Percentiles rank a stretch among this genome's conserved stretches.
Conservation (phyloP, 2,888 invertebrate genomes). For the Drosophila helvetica region DNA sequence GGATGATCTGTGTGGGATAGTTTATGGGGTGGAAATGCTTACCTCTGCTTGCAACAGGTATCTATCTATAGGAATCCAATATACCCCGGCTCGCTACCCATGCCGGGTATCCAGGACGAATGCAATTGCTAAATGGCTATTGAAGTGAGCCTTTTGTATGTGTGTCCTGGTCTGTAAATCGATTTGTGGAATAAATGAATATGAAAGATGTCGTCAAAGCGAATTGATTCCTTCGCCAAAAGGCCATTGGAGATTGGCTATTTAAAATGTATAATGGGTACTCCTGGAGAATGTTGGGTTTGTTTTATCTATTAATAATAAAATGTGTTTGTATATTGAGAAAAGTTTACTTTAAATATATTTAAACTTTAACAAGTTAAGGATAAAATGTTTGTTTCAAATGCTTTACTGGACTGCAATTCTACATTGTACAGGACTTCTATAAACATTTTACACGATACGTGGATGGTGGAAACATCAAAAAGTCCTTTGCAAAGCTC, state of each 20-base stretch:
- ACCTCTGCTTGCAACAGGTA: background rate
- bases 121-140: constrained; percentile 31
- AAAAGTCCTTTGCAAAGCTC: background rate
- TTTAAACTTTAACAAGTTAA: too few relatives aligned
- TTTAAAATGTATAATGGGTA: background rate
- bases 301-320: background rate
- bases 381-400: background rate
- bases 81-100: background rate
- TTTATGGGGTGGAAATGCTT: background rate
- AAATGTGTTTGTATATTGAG: too few relatives aligned
- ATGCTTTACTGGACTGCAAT: too few relatives aligned
- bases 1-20: too few relatives aligned
- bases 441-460: background rate
- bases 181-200: constrained; percentile 28
- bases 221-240: background rate
- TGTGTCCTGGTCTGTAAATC: constrained; percentile 15
- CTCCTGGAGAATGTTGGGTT: background rate
- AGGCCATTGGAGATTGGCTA: background rate
- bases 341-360: too few relatives aligned
- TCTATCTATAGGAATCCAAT: background rate
- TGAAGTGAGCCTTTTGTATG: constrained; percentile 8
- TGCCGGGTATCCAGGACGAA: background rate
- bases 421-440: background rate
- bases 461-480: background rate
- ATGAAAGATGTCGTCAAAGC: background rate